Percentiles rank a stretch among this genome's conserved stretches.
These are phyloP conservation scores for Callospermophilus lateralis DNA, from an alignment of 2,113 vertebrate species.

Conservation along the genomic window DNA sequence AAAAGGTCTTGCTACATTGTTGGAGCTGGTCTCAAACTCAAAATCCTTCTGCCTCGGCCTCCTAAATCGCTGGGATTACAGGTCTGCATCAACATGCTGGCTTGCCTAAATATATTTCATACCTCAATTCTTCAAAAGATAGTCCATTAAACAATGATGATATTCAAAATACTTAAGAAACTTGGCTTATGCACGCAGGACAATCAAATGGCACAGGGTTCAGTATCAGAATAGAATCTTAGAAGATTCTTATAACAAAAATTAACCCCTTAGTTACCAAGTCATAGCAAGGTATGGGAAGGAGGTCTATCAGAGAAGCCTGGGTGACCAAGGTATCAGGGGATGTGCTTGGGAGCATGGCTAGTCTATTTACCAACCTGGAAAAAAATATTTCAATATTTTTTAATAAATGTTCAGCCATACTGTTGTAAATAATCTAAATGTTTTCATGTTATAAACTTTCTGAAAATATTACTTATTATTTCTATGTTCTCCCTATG, in stretches of 20 bases:
- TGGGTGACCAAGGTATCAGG: background rate
- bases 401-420: background rate
- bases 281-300: background rate
- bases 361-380: background rate
- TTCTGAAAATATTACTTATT: background rate
- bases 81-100: too few species aligned
- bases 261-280: background rate
- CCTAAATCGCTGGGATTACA: too few species aligned
- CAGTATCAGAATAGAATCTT: background rate
- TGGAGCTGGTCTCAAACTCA: too few species aligned
- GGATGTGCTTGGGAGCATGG: background rate
- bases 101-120: background rate
- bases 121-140: background rate
- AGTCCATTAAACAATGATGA: background rate
- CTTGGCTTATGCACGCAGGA: background rate
- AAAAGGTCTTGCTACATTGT: too few species aligned
- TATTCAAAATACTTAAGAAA: conserved; percentile 17
- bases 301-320: background rate
- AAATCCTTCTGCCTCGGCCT: too few species aligned
- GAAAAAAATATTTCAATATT: background rate
- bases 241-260: background rate
- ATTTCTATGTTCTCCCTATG: background rate
- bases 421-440: background rate
- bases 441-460: background rate
- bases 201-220: background rate